Base-by-base conservation (phyloP, 2,113 vertebrate genomes). In the Tenebrosternarchus preto region DNA sequence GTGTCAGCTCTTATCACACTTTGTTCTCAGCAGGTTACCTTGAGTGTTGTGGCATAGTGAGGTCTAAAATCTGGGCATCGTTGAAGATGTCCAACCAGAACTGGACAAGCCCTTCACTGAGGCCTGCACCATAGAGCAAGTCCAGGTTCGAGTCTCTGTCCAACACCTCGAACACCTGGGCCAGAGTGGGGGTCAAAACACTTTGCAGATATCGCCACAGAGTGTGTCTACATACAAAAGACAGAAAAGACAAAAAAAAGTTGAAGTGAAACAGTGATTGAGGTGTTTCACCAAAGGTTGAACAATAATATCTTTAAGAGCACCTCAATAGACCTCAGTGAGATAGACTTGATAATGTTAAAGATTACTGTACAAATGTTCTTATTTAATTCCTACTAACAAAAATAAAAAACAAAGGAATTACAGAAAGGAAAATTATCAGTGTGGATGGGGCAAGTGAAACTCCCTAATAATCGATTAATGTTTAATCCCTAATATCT, bases 41-140 rank as follows among this genome's bases (percentile, higher is more conserved):
- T 63, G 60, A 25, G 16, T 61, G 88, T 5, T 87, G 86, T 31
- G 46, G 78, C 36, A 86, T 61, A 2, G 85, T 67, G 2, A 91
- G 43, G 12, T 80, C 73, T 55, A 92, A 71, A 61, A 85, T 83
- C 75, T 92, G 91, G 5, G 73, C 33, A 63, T 94, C 92, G 64
- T 69, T 85, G 78, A 93, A 78, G 83, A 94, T 87, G 86, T 93
- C 87, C 80, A 93, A 11, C 92, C 92, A 93, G 76, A 94, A 88
- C 29, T 76, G 70, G 0, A 71, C 25, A 53, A 91, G 84, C 12
- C 89, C 89, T 0, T 0, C 66, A 15, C 88, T 82, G 11, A 89
- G 86, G 5, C 76, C 64, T 3, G 68, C 76, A 39, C 76, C 68
- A 22, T 72, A 84, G 22, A 93, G 82, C 43, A 92, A 86, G 80